Percentiles rank a stretch among this genome's conserved stretches.
Evolutionary conservation across 1,140 invertebrate species (phyloP).

Genomic region (Drosophila sp.): DNA sequence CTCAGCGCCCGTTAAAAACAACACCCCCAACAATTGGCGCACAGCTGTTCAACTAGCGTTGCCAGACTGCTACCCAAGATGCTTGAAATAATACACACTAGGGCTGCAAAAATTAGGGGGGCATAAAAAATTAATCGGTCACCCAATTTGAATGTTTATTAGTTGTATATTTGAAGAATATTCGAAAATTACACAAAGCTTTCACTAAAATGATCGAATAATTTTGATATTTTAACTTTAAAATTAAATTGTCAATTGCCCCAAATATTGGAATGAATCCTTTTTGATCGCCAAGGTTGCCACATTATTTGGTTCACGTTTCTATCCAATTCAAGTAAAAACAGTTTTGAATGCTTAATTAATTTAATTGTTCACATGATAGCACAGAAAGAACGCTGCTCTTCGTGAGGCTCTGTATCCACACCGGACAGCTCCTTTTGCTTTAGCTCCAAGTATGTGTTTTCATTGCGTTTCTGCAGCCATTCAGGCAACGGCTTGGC

Average conservation of each 20-base stretch:
- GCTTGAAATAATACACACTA: not conserved
- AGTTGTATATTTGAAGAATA: no score
- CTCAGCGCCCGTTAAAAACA: not conserved
- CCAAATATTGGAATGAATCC: no score
- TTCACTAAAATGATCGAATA: no score
- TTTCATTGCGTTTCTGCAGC: constrained; percentile 88
- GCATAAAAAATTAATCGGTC: no score
- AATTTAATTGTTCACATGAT: constrained; percentile 62
- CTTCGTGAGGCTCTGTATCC: constrained; percentile 18
- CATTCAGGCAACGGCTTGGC: constrained; percentile 90
- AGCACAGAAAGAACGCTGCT: constrained; percentile 57
- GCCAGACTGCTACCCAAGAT: constrained; percentile 31
- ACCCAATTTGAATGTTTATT: no score
- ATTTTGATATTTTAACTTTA: no score
- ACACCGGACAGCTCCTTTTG: constrained; percentile 86
- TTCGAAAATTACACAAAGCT: no score
- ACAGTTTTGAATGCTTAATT: constrained; percentile 3
- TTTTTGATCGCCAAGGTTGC: no score
- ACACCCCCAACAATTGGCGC: constrained; percentile 15
- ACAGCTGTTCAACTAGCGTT: constrained; percentile 19
- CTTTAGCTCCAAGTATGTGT: constrained; percentile 88
- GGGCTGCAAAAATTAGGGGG: no score
- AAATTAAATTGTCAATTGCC: no score
- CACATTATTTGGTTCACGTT: no score
- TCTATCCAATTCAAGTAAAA: not conserved